A percentile compares a stretch with the other conserved stretches of the same genome.
These are phyloP conservation scores for Pedicia rivosa DNA, from an alignment of 2,888 invertebrate genomes.

Conservation along the genomic window DNA sequence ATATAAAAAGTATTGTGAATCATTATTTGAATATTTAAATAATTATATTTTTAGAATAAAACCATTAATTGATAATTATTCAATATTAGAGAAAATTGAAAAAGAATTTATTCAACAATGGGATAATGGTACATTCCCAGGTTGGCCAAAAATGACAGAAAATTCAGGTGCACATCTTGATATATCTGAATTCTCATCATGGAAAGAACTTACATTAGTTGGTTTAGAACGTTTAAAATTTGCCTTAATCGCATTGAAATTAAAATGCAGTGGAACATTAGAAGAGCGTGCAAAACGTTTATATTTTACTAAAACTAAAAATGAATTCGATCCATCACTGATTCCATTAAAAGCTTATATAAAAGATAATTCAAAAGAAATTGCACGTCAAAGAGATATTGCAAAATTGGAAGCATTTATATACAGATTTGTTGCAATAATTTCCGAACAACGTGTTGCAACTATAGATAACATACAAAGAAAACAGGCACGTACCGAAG, in stretches of 20 bases:
- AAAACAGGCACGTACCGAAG: conserved; percentile 81
- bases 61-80: conserved; percentile 61
- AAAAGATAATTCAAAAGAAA: conserved; percentile 22
- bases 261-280: conserved; percentile 93
- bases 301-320: conserved; percentile 81
- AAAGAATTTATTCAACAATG: conserved; percentile 65
- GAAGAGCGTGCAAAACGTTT: conserved; percentile 86
- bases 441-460: conserved; percentile 60
- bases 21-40: conserved; percentile 61
- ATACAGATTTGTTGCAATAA: conserved; percentile 61
- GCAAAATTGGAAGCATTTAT: conserved; percentile 72
- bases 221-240: conserved; percentile 89
- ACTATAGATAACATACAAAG: conserved; percentile 92
- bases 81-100: conserved; percentile 53
- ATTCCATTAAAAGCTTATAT: conserved; percentile 70
- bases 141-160: conserved; percentile 90
- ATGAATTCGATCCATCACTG: conserved; percentile 70
- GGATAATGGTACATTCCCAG: conserved; percentile 73
- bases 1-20: conserved; percentile 59
- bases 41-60: conserved; percentile 62
- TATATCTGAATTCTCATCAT: conserved; percentile 81
- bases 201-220: conserved; percentile 83
- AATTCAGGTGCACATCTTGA: conserved; percentile 87
- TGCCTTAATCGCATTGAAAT: conserved; percentile 77
- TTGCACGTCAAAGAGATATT: conserved; percentile 59